Evolutionary conservation across 2,113 vertebrate species (phyloP), one percentile per base, ranked within the genome.

Genomic region (Platysternon megacephalum): DNA sequence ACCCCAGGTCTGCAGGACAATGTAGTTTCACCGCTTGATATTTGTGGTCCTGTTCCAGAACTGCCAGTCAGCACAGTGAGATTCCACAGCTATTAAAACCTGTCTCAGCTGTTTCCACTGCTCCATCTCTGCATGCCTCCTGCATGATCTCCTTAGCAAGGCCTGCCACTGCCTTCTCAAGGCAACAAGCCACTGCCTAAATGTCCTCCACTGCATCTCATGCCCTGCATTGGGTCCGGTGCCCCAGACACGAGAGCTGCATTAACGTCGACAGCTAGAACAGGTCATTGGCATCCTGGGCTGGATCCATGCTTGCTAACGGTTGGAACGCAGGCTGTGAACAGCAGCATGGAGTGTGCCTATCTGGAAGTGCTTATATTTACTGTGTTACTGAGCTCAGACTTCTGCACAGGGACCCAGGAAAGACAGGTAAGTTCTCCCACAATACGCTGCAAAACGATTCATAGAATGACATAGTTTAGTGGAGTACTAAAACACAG

Each of bases 331-430:
- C 7, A 51, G 58, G 82, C 39, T 32, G 83, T 26, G 39, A 44
- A 22, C 22, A 76, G 72, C 74, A 46, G 42, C 4, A 24, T 78
- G 24, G 42, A 78, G 26, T 13, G 6, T 29, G 6, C 7, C 53
- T 19, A 44, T 48, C 46, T 6, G 6, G 56, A 2, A 13, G 12
- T 0, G 26, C 5, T 16, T 4, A 9, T 21, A 1, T 16, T 44
- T 46, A 1, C 1, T 0, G 0, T 22, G 35, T 49, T 56, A 26
- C 26, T 14, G 24, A 26, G 39, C 74, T 78, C 49, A 68, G 22
- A 26, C 22, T 1, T 2, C 8, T 3, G 6, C 80, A 1, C 0
- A 16, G 39, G 22, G 42, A 16, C 6, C 65, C 55, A 32, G 42
- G 65, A 48, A 44, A 8, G 28, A 21, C n/a, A 14, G 61, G 52